Evolutionary conservation across 2,113 vertebrate species (phyloP).

Genomic region (Poecile atricapillus): DNA sequence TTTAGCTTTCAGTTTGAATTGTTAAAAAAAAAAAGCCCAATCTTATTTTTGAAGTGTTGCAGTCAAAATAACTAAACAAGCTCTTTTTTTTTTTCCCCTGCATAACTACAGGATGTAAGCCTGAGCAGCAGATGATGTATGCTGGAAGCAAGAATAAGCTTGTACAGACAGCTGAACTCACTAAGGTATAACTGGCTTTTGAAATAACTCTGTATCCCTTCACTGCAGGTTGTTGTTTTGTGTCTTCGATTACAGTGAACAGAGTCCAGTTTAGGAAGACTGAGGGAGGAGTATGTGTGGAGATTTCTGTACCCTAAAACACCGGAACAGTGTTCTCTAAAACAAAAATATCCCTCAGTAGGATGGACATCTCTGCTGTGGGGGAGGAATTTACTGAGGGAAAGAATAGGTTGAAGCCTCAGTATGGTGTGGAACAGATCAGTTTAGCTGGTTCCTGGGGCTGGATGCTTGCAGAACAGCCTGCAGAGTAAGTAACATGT

Average conservation of each 20-base stretch:
- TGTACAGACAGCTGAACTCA: conserved; percentile 88
- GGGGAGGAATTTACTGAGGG: not conserved
- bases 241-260: not conserved
- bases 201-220: not conserved
- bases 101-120: conserved; percentile 84
- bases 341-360: not conserved
- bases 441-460: not conserved
- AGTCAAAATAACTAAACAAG: not conserved
- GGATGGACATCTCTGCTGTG: not conserved
- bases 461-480: not conserved
- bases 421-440: not conserved
- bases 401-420: not conserved
- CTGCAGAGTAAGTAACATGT: not conserved
- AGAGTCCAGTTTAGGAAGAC: not conserved
- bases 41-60: not conserved
- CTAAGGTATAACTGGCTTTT: conserved; percentile 80
- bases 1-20: not conserved
- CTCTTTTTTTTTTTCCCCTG: not conserved
- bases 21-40: not conserved
- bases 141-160: conserved; percentile 97
- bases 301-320: not conserved
- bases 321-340: not conserved
- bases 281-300: not conserved
- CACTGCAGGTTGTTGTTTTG: not conserved
- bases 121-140: conserved; percentile 98